Base-by-base conservation (phyloP, 2,888 invertebrate genomes). In the Hybos culiciformis region DNA sequence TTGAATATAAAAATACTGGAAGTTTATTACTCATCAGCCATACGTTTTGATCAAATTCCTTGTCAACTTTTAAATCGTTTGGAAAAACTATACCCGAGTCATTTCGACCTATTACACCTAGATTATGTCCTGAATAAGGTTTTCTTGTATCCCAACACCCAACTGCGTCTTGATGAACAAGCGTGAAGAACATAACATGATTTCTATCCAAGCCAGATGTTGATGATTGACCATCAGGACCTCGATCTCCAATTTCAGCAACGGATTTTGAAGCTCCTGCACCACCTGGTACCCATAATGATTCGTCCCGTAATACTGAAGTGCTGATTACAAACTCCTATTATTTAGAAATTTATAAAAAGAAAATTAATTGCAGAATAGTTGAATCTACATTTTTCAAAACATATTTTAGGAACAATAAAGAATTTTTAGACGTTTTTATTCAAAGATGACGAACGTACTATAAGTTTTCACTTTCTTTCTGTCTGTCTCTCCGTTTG, bases 111-210 rank as follows among this genome's bases (percentile, higher is more conserved):
- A 83, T 70, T 3, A 79, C 62, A 0, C 75, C 80, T 17, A 77
- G 63, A 51, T 78, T 80, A 8, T 66, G 66, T 23, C 73, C 71
- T 32, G 66, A 69, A 55, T 84, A 84, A 0, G 78, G 74, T 52
- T 82, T 83, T 1, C 70, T 69, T 0, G 77, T 78, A 53, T 87
- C 79, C 87, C 87, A 87, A 55, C 87, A 87, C 34, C 80, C 83
- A 1, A 88, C 66, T 14, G 78, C 75, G 55, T 86, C 83, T 43
- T 75, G 72, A 40, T 80, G 78, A 0, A 86, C 82, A 59, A 84
- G 72, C 58, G 87, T 85, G 56, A 74, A 85, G 60, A 79, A 86
- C 76, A 86, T 77, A 0, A 87, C 72, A 33, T 74, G 72, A 48
- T 74, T 72, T 31, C 71, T 68, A 48, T 82, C 81, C 51, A 85